Evolutionary conservation across 2,797 vertebrate genomes (phyloP).

Genomic region (Orientallactaga sibirica): DNA sequence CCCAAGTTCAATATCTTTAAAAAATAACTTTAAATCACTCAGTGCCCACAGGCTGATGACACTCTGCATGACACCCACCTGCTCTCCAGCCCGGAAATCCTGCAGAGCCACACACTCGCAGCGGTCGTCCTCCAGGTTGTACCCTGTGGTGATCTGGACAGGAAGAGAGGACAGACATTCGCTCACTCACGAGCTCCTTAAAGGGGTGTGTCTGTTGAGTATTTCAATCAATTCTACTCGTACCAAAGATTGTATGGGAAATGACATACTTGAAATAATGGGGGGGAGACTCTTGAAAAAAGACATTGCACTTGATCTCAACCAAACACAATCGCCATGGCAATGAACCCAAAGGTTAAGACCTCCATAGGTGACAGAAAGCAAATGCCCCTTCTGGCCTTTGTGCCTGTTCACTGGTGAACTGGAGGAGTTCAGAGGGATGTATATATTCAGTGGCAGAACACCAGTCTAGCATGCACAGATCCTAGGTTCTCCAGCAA

Average conservation of each 20-base stretch:
- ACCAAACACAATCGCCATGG: slow-evolving; percentile 37
- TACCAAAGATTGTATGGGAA: slow-evolving; percentile 25
- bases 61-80: slow-evolving; percentile 89
- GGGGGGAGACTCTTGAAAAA: background rate
- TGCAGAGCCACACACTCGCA: slow-evolving; percentile 97
- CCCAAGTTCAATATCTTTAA: background rate
- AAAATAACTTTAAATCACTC: background rate
- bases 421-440: slow-evolving; percentile 75
- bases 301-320: background rate
- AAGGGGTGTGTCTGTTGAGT: background rate
- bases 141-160: slow-evolving; percentile 97
- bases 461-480: background rate
- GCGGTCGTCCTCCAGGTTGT: slow-evolving; percentile 98
- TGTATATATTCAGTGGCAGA: slow-evolving; percentile 31
- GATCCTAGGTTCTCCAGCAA: background rate
- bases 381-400: background rate
- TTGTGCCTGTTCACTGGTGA: slow-evolving; percentile 68
- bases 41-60: background rate
- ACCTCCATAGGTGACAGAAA: slow-evolving; percentile 42
- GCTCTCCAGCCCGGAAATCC: slow-evolving; percentile 95
- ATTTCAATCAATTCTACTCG: background rate
- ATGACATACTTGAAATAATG: slow-evolving; percentile 49
- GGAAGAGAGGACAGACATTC: slow-evolving; percentile 16
- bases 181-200: background rate
- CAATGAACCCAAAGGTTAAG: slow-evolving; percentile 23